phyloP scores from a whole-genome alignment of 2,797 vertebrate species.

The Poecilia gillii region DNA sequence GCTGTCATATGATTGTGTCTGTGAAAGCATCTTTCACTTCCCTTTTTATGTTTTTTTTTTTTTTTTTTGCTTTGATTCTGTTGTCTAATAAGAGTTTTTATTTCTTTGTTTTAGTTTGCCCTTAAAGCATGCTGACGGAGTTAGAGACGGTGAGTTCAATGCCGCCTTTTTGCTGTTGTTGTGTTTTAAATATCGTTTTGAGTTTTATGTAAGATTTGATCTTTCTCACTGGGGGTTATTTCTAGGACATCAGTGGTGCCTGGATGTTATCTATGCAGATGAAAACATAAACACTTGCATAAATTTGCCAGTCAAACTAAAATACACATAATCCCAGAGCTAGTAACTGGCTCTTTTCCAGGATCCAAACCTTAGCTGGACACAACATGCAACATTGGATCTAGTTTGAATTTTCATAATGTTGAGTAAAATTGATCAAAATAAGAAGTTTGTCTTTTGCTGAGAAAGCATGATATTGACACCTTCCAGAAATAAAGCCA shows the following conservation, averaged over 20 bases:
- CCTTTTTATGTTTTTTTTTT: constrained; percentile 24
- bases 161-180: not conserved
- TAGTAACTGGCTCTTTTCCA: constrained; percentile 30
- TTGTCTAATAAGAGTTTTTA: constrained; percentile 17
- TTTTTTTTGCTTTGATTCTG: constrained; percentile 17
- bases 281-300: constrained; percentile 68
- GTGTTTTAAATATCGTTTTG: not conserved
- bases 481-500: no score
- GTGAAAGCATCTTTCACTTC: constrained; percentile 60
- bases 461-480: not conserved
- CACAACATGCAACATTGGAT: not conserved
- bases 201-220: not conserved
- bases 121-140: constrained; percentile 65
- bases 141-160: constrained; percentile 74
- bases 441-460: not conserved
- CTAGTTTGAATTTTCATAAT: not conserved
- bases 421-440: not conserved
- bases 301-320: constrained; percentile 80
- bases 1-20: not conserved
- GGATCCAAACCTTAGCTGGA: constrained; percentile 10
- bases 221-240: not conserved
- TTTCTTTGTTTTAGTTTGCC: constrained; percentile 51
- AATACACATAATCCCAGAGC: constrained; percentile 43
- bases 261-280: constrained; percentile 32
- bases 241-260: constrained; percentile 15